Conservation (phyloP, 2,113 vertebrate genomes). For the Scatophagus argus region DNA sequence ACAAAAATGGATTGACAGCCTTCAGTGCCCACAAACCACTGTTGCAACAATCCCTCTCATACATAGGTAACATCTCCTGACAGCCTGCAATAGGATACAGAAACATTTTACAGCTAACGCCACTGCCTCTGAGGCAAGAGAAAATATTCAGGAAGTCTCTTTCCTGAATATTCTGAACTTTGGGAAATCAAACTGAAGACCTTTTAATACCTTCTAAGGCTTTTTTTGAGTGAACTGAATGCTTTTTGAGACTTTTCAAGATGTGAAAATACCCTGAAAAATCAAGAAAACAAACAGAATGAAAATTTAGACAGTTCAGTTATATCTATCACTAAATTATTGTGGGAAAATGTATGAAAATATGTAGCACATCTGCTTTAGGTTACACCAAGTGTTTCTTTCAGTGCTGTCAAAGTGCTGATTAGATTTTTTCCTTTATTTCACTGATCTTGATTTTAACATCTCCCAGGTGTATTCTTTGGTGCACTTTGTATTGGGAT, state of each 20-base stretch:
- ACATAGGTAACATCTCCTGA: background rate
- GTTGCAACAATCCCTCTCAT: background rate
- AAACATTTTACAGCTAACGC: background rate
- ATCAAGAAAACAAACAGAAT: background rate
- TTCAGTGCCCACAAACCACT: background rate
- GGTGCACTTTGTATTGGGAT: conserved; percentile 93
- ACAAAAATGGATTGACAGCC: background rate
- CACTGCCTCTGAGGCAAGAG: background rate
- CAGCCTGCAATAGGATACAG: background rate
- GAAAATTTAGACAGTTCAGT: background rate
- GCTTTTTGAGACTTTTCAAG: background rate
- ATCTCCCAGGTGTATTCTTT: conserved; percentile 88
- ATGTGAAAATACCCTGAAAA: background rate
- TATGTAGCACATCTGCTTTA: background rate
- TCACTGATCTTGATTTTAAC: background rate
- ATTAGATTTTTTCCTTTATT: background rate
- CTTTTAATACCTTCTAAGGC: background rate
- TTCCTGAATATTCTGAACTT: too few species aligned
- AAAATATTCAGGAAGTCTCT: too few species aligned
- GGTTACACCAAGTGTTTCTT: background rate
- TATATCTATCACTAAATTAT: background rate
- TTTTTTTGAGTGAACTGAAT: background rate
- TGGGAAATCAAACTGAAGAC: too few species aligned
- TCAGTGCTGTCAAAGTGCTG: background rate
- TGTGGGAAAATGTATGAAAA: background rate